Evolutionary conservation across 2,888 invertebrate genomes (phyloP), one percentile per base, ranked within the genome.

Genomic region (Baccha elongata): DNA sequence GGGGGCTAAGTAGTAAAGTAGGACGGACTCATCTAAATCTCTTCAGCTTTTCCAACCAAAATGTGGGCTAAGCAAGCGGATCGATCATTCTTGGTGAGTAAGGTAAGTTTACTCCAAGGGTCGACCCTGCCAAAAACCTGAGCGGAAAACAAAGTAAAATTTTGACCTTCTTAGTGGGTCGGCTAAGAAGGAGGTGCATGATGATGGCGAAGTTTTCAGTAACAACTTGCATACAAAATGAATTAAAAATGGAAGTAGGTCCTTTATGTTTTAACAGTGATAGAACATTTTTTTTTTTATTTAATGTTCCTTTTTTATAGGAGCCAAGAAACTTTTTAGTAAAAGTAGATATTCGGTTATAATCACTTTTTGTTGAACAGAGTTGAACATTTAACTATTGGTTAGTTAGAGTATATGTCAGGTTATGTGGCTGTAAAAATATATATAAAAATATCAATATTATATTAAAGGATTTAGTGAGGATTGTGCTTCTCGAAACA

Each of bases 321-420:
- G 13, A n/a, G 7, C 11, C 21, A 23, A 52, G 10, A 69, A 81
- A 69, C 37, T 81, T 75, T 75, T 32, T 67, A 55, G 62, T 19
- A 72, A 68, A 72, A 83, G 72, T 62, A 67, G 67, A 68, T 62
- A 48, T 67, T 19, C 8, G 48, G 62, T 68, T 76, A 62, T 76
- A 83, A 83, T 76, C 72, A 83, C 81, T 83, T 76, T 83, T 83
- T 83, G 76, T 83, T 83, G 76, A 83, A 67, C 53, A 60, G 58
- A 60, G 58, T 46, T 48, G 21, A 42, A 29, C 13, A n/a, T 37
- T 6, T n/a, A 53, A 6, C 8, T 52, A 32, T 17, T 8, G 44
- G 40, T 11, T 35, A 53, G 21, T 46, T 69, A 68, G 52, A 35
- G 60, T 13, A 44, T 48, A 55, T 80, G 69, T 65, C 71, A 62